Base-by-base conservation (phyloP, 2,113 vertebrate genomes). In the Polypterus bichir region DNA sequence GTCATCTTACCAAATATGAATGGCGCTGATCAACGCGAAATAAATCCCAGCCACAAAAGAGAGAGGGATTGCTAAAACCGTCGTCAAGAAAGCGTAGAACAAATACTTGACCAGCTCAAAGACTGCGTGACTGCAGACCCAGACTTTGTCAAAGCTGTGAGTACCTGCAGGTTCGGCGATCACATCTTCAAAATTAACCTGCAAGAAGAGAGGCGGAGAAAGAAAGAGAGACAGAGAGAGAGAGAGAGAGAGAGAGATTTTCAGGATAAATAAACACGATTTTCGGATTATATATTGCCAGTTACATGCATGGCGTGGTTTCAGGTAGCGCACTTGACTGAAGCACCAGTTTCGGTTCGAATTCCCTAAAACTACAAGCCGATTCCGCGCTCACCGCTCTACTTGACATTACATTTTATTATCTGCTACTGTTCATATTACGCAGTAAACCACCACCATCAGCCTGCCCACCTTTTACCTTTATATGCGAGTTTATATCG, bases 131-230 rank as follows among this genome's bases (percentile, higher is more conserved):
- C 94, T 98, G 74, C 90, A 89, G 52, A 98, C 83, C 95, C 95
- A 98, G 3, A 98, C 86, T 49, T 68, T 82, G 79, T 98, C 95
- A 55, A 92, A 93, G 70, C 91, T 96, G 76, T 92, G 92, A 0
- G 84, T 69, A 0, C 86, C 88, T 47, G 63, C 60, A 0, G 94
- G 95, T 72, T 98, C 95, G 0, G 88, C 93, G 46, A 98, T 89
- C 70, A 98, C 81, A 27, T 98, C 95, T 9, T 91, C 89, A 62
- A 97, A 97, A 0, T 79, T 84, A 60, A 98, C 76, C 95, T 98
- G 79, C 1, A 79, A 68, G 52, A 48, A 54, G 48, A 2, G 27
- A 27, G 27, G 27, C 27, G 27, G 27, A 27, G 27, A 27, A 27
- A 27, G 27, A 27, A 27, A 27, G 27, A 27, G 27, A 27, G 27